Percentiles rank a stretch among this genome's conserved stretches.
These are phyloP conservation scores for Mormyrops attenuatus DNA, from an alignment of 2,797 vertebrate genomes.

Conservation along the genomic window DNA sequence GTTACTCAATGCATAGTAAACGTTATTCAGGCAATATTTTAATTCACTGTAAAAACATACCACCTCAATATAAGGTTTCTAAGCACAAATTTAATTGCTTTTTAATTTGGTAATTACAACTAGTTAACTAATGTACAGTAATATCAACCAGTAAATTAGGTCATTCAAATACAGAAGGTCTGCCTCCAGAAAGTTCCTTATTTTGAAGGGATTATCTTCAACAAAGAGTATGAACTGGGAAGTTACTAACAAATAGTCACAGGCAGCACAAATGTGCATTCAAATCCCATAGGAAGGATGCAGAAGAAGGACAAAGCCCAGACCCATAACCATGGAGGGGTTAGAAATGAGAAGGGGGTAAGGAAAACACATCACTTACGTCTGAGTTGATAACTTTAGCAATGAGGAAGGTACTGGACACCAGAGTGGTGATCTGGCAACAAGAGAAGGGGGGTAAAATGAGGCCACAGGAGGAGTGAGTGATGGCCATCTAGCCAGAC, in stretches of 20 bases:
- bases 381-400: slow-evolving; percentile 86
- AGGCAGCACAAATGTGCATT: background rate
- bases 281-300: background rate
- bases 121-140: background rate
- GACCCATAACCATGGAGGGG: background rate
- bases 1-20: background rate
- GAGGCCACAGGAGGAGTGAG: background rate
- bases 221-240: background rate
- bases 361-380: slow-evolving; percentile 60
- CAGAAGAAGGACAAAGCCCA: background rate
- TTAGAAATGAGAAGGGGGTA: background rate
- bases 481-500: background rate
- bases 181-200: background rate
- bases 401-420: slow-evolving; percentile 88
- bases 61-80: background rate
- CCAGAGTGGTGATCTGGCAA: slow-evolving; percentile 81
- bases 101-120: background rate
- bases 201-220: background rate
- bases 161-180: background rate
- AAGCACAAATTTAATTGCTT: background rate
- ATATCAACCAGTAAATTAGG: background rate
- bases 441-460: background rate
- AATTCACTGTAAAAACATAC: background rate
- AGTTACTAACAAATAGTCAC: background rate
- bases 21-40: background rate